phyloP scores from a whole-genome alignment of 2,888 invertebrate species.

The Camponotus fellah region DNA sequence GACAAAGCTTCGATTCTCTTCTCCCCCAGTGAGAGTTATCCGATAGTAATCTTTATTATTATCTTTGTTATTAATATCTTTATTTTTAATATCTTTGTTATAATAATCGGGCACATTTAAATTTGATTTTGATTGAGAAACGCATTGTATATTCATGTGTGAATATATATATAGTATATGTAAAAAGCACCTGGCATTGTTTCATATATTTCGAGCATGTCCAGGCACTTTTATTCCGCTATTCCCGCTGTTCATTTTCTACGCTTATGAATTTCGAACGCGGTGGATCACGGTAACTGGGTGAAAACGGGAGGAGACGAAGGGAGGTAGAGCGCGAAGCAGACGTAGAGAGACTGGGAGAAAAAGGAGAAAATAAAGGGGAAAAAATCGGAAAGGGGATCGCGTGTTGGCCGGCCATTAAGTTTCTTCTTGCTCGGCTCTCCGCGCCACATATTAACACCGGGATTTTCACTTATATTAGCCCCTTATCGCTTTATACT shows the following conservation, averaged over 20 bases:
- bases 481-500: conserved; percentile 51
- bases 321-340: conserved; percentile 1
- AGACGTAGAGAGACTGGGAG: conserved; percentile 51
- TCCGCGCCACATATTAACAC: conserved; percentile 68
- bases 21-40: background rate
- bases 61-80: background rate
- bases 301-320: conserved; percentile 49
- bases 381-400: conserved; percentile 59
- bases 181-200: conserved; percentile 22
- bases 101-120: background rate
- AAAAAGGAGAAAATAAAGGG: conserved; percentile 45
- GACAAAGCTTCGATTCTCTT: background rate
- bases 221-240: conserved; percentile 41
- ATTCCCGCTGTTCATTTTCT: conserved; percentile 38
- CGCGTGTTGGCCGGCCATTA: conserved; percentile 71
- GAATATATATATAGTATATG: background rate
- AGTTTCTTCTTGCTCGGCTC: conserved; percentile 57
- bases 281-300: conserved; percentile 57
- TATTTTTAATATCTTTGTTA: background rate
- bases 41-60: background rate
- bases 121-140: background rate
- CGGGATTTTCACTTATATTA: conserved; percentile 67
- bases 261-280: conserved; percentile 49
- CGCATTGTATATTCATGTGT: background rate
- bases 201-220: conserved; percentile 19